Base-by-base conservation (phyloP, 1,140 invertebrate species). In the Danaus melanippus region DNA sequence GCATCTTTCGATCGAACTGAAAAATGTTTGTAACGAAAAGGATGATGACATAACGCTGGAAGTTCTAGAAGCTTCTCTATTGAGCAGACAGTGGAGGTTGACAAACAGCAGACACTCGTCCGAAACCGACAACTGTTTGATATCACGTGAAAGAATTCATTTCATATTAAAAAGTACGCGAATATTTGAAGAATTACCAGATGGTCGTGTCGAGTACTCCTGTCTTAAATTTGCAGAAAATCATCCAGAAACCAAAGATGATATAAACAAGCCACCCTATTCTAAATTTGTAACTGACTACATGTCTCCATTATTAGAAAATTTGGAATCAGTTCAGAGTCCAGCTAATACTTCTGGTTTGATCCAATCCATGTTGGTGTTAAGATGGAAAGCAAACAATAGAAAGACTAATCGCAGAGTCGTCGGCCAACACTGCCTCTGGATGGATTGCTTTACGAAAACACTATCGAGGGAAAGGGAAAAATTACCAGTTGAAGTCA, bases 321-420 rank as follows among this genome's bases (percentile, higher is more conserved):
- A 52, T 2, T 39, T 63, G 0, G 77, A 78, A 42, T 9, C 49
- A 9, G 50, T 62, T 8, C 43, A 48, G 17, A 50, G 66, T 15
- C 12, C 12, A 10, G 58, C 62, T 8, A 67, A 64, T n/a, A 68
- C 45, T 32, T 53, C 62, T 45, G 80, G 76, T 10, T 69, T 82
- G 7, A 86, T 88, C 56, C 74, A 80, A 52, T 87, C 86, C 1
- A 88, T 87, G 65, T 76, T 90, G 57, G 71, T 90, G 10, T 70
- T 90, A 10, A 76, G 88, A 67, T 90, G 89, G 89, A 88, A 84
- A 60, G 88, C 86, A 7, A 69, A 86, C 50, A 74, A 80, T 53
- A 76, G 75, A 46, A 70, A 75, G 1, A 80, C 66, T 49, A 78
- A 75, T 12, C 73, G 74, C 56, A 68, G 77, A 9, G 83, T 83